phyloP scores from a whole-genome alignment of 2,797 vertebrate species.

The Cyclopterus lumpus region DNA sequence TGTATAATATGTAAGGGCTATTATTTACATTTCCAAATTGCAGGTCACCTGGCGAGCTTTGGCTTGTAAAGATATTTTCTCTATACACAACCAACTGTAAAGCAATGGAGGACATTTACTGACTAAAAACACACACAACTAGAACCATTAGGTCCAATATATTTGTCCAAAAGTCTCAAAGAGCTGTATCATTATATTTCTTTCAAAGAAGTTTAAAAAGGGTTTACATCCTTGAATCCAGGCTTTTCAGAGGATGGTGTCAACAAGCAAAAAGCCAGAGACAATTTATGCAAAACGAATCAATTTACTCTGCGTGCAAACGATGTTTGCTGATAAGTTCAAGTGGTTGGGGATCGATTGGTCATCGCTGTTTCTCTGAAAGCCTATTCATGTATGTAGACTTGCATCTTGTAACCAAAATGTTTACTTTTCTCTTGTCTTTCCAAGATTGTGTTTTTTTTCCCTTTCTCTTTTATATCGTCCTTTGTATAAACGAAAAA shows the following conservation, averaged over 20 bases:
- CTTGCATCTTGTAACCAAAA: not conserved
- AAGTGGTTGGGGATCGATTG: not conserved
- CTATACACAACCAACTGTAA: not conserved
- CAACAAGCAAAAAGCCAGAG: not conserved
- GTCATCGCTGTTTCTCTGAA: not conserved
- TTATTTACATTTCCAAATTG: too few relatives aligned
- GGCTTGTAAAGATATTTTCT: not conserved
- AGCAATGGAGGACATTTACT: not conserved
- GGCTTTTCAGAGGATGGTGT: not conserved
- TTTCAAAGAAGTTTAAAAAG: not conserved
- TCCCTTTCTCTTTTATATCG: too few relatives aligned
- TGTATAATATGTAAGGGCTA: too few relatives aligned
- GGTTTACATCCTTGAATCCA: not conserved
- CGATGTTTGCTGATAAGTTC: not conserved
- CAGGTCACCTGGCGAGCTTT: not conserved
- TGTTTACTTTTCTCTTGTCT: not conserved
- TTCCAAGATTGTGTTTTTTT: too few relatives aligned
- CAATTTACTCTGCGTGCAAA: not conserved
- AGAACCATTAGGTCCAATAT: not conserved
- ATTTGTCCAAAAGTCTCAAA: not conserved
- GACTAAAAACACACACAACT: not conserved
- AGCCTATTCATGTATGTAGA: slow-evolving; percentile 5
- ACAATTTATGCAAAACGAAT: not conserved
- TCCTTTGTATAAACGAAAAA: not conserved
- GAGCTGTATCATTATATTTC: not conserved